These are phyloP conservation scores for Cladopsammia gracilis DNA, from an alignment of 64 coral and sea anemone species.

Conservation along the genomic window DNA sequence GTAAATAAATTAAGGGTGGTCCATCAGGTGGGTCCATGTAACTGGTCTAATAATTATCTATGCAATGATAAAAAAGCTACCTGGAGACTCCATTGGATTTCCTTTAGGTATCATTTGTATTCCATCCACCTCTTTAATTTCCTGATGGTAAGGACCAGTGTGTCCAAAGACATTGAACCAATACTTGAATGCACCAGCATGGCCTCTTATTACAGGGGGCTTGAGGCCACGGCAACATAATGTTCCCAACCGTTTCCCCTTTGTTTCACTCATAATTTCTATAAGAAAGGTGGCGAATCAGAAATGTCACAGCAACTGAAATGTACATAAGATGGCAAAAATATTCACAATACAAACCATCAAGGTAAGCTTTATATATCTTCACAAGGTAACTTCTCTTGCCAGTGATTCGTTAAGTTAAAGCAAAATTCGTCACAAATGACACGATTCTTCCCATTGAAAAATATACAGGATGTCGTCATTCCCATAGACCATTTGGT, in stretches of 20 bases:
- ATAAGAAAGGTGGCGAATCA: neutral
- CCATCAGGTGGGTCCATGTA: too few relatives aligned
- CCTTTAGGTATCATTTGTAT: slow-evolving; percentile 19
- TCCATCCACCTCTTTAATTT: neutral
- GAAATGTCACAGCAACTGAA: too few relatives aligned
- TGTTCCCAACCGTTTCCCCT: slow-evolving; percentile 35
- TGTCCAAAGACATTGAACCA: slow-evolving; percentile 69
- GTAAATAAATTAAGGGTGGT: neutral
- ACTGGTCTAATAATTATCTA: neutral
- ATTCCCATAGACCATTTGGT: too few relatives aligned
- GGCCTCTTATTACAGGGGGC: slow-evolving; percentile 44
- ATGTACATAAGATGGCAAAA: neutral
- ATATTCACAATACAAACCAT: too few relatives aligned
- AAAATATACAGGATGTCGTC: too few relatives aligned
- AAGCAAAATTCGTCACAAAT: too few relatives aligned
- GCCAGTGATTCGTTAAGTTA: too few relatives aligned
- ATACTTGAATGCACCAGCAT: slow-evolving; percentile 43
- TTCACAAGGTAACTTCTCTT: too few relatives aligned
- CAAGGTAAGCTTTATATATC: too few relatives aligned
- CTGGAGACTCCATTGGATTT: slow-evolving; percentile 51
- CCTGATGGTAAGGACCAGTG: slow-evolving; percentile 41
- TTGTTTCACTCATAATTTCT: slow-evolving; percentile 20
- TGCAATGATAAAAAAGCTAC: slow-evolving; percentile 28
- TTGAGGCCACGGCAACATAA: slow-evolving; percentile 16
- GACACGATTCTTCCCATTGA: too few relatives aligned